Conservation (phyloP, 2,113 vertebrate species). For the Catagonus wagneri region DNA sequence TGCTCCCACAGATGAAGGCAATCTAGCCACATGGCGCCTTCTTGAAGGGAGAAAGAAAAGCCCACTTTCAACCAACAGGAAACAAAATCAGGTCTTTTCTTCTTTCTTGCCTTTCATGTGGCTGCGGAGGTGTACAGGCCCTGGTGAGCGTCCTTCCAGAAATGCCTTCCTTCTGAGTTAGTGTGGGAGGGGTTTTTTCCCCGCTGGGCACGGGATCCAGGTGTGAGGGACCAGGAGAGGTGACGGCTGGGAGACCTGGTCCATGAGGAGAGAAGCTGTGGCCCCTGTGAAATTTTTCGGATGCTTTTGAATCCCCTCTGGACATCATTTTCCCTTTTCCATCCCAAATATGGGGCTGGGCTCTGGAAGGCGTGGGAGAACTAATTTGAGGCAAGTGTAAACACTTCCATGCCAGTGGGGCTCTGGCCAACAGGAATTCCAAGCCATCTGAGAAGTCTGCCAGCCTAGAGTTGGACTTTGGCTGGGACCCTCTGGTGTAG, state of each 20-base stretch:
- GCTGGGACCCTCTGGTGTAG: conserved; percentile 84
- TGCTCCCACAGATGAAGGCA: neutral
- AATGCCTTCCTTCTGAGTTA: neutral
- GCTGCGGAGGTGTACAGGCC: fast-evolving
- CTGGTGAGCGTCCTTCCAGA: neutral
- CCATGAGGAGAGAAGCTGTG: neutral
- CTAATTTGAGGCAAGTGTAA: conserved; percentile 77
- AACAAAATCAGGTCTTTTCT: neutral
- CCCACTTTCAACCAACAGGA: neutral
- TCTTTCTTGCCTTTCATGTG: neutral
- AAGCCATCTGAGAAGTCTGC: conserved; percentile 74
- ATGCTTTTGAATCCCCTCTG: conserved; percentile 61
- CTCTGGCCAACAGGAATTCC: conserved; percentile 80
- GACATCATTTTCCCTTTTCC: conserved; percentile 84
- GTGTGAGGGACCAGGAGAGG: neutral
- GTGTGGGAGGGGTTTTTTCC: neutral
- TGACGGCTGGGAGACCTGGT: neutral
- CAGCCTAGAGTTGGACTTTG: conserved; percentile 82
- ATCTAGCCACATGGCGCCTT: neutral
- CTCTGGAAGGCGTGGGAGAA: conserved; percentile 78
- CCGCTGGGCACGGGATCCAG: neutral
- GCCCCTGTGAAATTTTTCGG: conserved; percentile 73
- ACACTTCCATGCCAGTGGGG: conserved; percentile 77
- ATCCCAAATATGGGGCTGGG: conserved; percentile 87
- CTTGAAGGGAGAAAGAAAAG: neutral